Percentiles rank a stretch among this genome's conserved stretches.
These are phyloP conservation scores for Gymnarchus niloticus DNA, from an alignment of 2,113 vertebrate species.

Conservation along the genomic window DNA sequence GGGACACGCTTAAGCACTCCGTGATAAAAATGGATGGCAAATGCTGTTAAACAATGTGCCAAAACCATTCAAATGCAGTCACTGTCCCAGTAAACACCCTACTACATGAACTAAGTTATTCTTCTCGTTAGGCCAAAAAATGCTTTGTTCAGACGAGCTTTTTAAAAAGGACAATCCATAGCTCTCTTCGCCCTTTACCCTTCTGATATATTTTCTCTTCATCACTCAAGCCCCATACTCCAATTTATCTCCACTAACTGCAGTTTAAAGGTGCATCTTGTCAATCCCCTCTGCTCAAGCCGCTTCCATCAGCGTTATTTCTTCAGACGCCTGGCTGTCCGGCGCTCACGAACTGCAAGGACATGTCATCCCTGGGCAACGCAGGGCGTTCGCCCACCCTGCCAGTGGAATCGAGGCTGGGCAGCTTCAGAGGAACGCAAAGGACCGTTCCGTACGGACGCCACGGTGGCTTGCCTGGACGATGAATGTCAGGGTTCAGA, in stretches of 20 bases:
- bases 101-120: background rate
- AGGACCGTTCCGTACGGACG: background rate
- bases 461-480: background rate
- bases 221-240: background rate
- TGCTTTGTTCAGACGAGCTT: background rate
- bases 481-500: background rate
- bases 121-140: background rate
- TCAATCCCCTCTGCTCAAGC: background rate
- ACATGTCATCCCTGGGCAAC: background rate
- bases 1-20: background rate
- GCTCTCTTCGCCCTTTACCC: background rate
- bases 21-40: slow-evolving; percentile 11
- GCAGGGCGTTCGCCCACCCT: background rate
- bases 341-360: background rate
- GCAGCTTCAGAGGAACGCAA: background rate
- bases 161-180: background rate
- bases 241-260: background rate
- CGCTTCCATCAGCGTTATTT: background rate
- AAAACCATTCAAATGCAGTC: background rate
- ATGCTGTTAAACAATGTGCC: background rate
- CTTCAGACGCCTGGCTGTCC: background rate
- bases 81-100: background rate
- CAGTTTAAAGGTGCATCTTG: slow-evolving; percentile 18
- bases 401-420: background rate
- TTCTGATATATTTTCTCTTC: background rate